These are phyloP conservation scores for Galago senegalensis DNA, from an alignment of 2,797 vertebrate genomes.

Conservation along the genomic window DNA sequence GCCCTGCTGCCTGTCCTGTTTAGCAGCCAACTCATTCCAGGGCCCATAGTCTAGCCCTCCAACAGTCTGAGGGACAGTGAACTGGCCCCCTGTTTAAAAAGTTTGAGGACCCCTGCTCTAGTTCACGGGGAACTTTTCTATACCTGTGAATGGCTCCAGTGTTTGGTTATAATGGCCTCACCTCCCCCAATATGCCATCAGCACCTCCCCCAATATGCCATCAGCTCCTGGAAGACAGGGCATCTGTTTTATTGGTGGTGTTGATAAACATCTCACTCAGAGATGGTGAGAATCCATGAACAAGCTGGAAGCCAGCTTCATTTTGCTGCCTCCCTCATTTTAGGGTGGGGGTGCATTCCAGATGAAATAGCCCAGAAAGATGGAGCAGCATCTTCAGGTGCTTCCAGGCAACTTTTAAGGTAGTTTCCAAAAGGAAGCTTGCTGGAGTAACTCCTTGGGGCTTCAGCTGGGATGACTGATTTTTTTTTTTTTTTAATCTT, in stretches of 20 bases:
- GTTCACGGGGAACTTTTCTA: background rate
- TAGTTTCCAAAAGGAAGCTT: background rate
- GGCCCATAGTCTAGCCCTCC: too few species aligned
- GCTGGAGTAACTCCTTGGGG: background rate
- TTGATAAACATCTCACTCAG: background rate
- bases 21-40: too few species aligned
- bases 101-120: background rate
- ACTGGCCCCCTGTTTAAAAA: too few species aligned
- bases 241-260: background rate
- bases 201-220: background rate
- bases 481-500: background rate
- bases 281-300: background rate
- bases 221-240: background rate
- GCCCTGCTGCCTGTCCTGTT: too few species aligned
- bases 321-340: background rate
- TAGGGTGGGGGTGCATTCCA: background rate
- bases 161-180: background rate
- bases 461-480: background rate
- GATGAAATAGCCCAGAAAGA: background rate
- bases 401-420: background rate
- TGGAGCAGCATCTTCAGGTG: background rate
- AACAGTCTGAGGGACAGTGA: too few species aligned
- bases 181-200: background rate
- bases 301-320: background rate
- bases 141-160: background rate